Evolutionary conservation across 1,140 invertebrate genomes (phyloP).

Genomic region (Oreohelix idahoensis): DNA sequence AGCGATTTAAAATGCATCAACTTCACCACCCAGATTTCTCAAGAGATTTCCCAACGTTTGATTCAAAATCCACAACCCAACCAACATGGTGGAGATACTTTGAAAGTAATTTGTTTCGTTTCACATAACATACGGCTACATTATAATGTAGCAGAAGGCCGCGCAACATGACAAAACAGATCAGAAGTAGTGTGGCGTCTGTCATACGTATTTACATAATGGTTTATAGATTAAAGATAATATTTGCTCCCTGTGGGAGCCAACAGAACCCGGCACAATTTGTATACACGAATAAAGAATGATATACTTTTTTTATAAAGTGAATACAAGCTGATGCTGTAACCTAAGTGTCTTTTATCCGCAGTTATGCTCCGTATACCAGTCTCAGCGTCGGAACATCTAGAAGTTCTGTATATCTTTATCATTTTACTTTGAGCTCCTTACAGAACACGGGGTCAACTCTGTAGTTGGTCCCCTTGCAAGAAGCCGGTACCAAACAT

Average conservation of each 20-base stretch:
- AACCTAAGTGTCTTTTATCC: too few relatives aligned
- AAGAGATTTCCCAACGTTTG: background rate
- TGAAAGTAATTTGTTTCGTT: background rate
- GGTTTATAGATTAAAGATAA: background rate
- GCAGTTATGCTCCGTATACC: too few relatives aligned
- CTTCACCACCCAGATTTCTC: background rate
- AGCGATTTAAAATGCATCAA: background rate
- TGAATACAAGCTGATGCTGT: too few relatives aligned
- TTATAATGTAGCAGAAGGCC: background rate
- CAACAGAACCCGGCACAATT: background rate
- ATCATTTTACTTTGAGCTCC: too few relatives aligned
- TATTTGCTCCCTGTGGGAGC: background rate
- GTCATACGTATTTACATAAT: background rate
- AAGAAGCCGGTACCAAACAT: too few relatives aligned
- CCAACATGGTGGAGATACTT: slow-evolving; percentile 2
- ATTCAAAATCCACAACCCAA: background rate
- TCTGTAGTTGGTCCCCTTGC: too few relatives aligned
- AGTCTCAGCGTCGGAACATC: too few relatives aligned
- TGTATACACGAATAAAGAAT: background rate
- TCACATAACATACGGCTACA: background rate
- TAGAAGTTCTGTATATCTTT: too few relatives aligned
- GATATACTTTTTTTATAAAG: too few relatives aligned
- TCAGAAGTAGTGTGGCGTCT: background rate
- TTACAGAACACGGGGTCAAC: too few relatives aligned
- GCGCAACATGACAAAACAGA: background rate